Evolutionary conservation across 2,888 invertebrate species (phyloP).

Genomic region (Ceramica pisi): DNA sequence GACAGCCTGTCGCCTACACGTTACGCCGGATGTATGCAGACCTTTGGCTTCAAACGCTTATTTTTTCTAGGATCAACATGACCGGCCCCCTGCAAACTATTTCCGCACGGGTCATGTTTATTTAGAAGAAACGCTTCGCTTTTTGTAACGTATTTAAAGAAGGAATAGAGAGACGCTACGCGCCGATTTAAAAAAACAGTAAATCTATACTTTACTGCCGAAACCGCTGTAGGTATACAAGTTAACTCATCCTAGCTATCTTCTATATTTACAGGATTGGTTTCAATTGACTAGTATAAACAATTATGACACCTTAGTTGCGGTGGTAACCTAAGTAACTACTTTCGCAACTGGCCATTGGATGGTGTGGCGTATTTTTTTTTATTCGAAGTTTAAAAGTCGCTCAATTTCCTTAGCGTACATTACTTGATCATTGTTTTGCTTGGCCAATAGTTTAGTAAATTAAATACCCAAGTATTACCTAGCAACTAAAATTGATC

Average conservation of each 20-base stretch:
- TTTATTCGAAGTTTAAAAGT: too few species aligned
- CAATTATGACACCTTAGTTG: neutral
- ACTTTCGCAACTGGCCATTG: neutral
- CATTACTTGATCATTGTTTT: neutral
- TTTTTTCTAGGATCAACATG: conserved; percentile 3
- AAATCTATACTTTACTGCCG: neutral
- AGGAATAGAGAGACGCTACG: neutral
- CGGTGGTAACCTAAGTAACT: too few species aligned
- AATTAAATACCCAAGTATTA: too few species aligned
- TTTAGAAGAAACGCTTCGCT: conserved; percentile 13
- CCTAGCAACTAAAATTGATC: too few species aligned
- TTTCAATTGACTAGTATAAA: neutral
- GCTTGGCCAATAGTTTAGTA: too few species aligned
- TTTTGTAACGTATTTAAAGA: conserved; percentile 1
- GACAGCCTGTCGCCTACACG: conserved; percentile 83
- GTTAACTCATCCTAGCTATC: neutral
- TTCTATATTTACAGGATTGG: neutral
- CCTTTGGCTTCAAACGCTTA: conserved; percentile 26
- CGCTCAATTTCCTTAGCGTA: too few species aligned
- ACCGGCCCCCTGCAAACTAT: conserved; percentile 3
- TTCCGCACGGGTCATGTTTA: conserved; percentile 16
- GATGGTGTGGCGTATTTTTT: neutral
- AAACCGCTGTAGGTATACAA: neutral
- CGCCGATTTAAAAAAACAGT: neutral
- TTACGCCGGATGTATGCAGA: conserved; percentile 75